Evolutionary conservation across 1,140 invertebrate species (phyloP), one percentile per base, ranked within the genome.

Genomic region (Apolygus lucorum): DNA sequence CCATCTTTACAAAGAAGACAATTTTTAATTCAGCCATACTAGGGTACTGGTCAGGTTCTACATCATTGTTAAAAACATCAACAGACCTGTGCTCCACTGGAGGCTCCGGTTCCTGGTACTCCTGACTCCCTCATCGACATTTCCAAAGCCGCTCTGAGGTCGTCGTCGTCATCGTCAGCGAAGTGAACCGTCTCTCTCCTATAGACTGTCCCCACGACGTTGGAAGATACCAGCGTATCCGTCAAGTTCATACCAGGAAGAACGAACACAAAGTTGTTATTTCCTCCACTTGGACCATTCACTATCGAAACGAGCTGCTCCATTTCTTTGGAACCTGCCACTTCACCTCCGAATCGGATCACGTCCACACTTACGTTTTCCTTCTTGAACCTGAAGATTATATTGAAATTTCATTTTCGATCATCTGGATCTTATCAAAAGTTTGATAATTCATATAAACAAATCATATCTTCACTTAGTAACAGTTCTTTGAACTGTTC

Each of bases 331-430:
- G 4, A 21, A 4, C 54, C 54, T 14, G 11, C 13, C 17, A 11
- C 34, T 24, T 59, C 54, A 4, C 54, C 54, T 13, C 54, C 54
- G 11, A 59, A 59, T 59, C 13, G 22, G 11, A 59, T 59, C 2
- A 59, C 54, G 54, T 59, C 54, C 4, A 59, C 11, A 59, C 2
- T 22, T 4, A 59, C 54, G 22, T 59, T 59, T 59, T 59, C 54
- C 22, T 59, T 59, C 22, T 59, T 59, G 22, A 59, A 59, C 54
- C n/a, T n/a, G n/a, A n/a, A n/a, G n/a, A n/a, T n/a, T n/a, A n/a
- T n/a, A n/a, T n/a, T n/a, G n/a, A n/a, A n/a, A n/a, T n/a, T n/a
- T n/a, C n/a, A n/a, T n/a, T n/a, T n/a, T n/a, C n/a, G n/a, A n/a
- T n/a, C n/a, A n/a, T n/a, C n/a, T n/a, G n/a, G n/a, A n/a, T n/a